phyloP scores from a whole-genome alignment of 2,888 invertebrate genomes.

The Ormyrus rosae region DNA sequence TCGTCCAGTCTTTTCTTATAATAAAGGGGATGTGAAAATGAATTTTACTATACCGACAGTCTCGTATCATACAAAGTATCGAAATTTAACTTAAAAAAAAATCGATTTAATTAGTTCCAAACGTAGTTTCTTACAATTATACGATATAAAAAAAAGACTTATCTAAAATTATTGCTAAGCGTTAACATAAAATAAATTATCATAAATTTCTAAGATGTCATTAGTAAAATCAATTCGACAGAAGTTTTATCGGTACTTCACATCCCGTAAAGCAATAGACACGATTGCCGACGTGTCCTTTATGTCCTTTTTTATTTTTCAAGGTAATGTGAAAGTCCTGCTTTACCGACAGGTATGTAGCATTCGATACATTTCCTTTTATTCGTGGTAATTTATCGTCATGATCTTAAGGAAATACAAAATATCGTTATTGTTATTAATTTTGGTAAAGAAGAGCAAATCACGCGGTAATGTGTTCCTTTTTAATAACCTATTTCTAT shows the following conservation, averaged over 20 bases:
- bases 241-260: conserved; percentile 22
- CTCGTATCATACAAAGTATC: background rate
- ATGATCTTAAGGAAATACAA: too few species aligned
- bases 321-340: too few species aligned
- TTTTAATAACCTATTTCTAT: too few species aligned
- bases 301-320: background rate
- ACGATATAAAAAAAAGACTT: background rate
- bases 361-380: too few species aligned
- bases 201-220: conserved; percentile 27
- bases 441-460: too few species aligned
- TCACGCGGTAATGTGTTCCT: too few species aligned
- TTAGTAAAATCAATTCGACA: conserved; percentile 12
- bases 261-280: conserved; percentile 30
- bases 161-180: conserved; percentile 28
- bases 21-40: conserved; percentile 35
- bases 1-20: conserved; percentile 50
- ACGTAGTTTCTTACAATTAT: background rate
- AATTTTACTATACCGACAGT: conserved; percentile 4
- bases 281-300: conserved; percentile 46
- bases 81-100: background rate
- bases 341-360: too few species aligned
- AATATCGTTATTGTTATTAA: too few species aligned
- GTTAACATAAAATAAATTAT: conserved; percentile 47
- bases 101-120: background rate
- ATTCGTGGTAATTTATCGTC: too few species aligned